Base-by-base conservation (phyloP, 2,797 vertebrate genomes). In the Linurgus olivaceus region DNA sequence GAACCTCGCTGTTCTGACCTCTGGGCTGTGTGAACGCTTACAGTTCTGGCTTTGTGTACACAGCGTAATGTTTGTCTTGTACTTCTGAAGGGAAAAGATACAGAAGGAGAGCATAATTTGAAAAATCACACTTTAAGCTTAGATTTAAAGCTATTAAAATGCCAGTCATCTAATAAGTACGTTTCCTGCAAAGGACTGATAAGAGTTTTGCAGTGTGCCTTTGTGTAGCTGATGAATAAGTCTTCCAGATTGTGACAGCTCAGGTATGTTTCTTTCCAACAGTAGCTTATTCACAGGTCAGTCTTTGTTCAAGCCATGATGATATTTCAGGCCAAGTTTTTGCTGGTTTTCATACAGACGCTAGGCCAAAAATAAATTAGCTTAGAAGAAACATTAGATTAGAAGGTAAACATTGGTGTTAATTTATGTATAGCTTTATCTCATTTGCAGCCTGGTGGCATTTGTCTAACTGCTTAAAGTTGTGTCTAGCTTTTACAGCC, bases 11-110 rank as follows among this genome's bases (percentile, higher is more conserved):
- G 12, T 3, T 28, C 17, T 35, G 28, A 10, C 5, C 15, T 10
- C 51, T 17, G 23, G 7, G 12, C 17, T 67, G 7, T 16, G 3
- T 0, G 0, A 45, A 24, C 6, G 0, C 7, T 17, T 67, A 9
- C 2, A 10, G 6, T 23, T 38, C 16, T 7, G 35, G 8, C 18
- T 74, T 42, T 44, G 25, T 7, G 6, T n/a, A 2, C 3, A 0
- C 7, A 37, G 20, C 17, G 44, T 35, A 10, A 18, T 5, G 12
- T 23, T 77, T 81, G 29, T 3, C 13, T 40, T 47, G 47, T 38
- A 6, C 33, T 15, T 5, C 55, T 58, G 42, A 3, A 0, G 1
- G 20, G 19, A 52, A 58, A 55, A 33, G 7, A 4, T 35, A 25
- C 6, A n/a, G 21, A 54, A 29, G 28, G 23, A 74, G 26, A 61